phyloP scores from a whole-genome alignment of 2,888 invertebrate species.

The Heliothis peltigera region DNA sequence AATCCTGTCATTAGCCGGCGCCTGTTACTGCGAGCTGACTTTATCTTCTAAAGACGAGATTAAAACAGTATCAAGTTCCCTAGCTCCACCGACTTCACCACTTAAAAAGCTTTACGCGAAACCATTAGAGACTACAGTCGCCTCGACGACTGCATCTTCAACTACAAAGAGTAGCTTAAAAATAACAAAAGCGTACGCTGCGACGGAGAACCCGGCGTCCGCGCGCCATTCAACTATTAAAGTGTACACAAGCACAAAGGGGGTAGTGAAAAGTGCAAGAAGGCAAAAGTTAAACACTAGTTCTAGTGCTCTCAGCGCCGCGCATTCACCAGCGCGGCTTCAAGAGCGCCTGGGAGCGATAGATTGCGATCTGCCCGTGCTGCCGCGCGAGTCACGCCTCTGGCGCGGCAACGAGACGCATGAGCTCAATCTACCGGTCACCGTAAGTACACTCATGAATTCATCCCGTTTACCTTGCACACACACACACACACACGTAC shows the following conservation, averaged over 20 bases:
- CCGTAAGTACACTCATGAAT: conserved; percentile 82
- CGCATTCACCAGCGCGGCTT: conserved; percentile 85
- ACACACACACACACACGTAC: not conserved
- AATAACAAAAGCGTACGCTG: conserved; percentile 79
- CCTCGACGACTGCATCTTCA: conserved; percentile 74
- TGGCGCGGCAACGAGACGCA: conserved; percentile 94
- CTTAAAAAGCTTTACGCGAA: conserved; percentile 70
- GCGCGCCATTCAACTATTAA: conserved; percentile 76
- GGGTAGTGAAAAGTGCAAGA: conserved; percentile 82
- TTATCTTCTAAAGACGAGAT: conserved; percentile 71
- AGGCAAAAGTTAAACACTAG: conserved; percentile 84
- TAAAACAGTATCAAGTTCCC: conserved; percentile 74
- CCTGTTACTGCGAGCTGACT: conserved; percentile 71
- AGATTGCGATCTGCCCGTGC: conserved; percentile 91
- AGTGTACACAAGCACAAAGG: conserved; percentile 81
- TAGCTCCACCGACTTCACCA: conserved; percentile 68
- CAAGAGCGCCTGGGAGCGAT: conserved; percentile 91
- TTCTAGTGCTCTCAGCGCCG: conserved; percentile 76
- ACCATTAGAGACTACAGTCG: conserved; percentile 76
- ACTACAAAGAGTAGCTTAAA: conserved; percentile 81
- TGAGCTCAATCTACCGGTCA: conserved; percentile 91
- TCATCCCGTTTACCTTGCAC: not conserved
- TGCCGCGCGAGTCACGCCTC: conserved; percentile 91
- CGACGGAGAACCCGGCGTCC: conserved; percentile 76
- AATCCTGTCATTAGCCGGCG: conserved; percentile 76